phyloP scores from a whole-genome alignment of 2,888 invertebrate genomes.

The Agriopis marginaria region DNA sequence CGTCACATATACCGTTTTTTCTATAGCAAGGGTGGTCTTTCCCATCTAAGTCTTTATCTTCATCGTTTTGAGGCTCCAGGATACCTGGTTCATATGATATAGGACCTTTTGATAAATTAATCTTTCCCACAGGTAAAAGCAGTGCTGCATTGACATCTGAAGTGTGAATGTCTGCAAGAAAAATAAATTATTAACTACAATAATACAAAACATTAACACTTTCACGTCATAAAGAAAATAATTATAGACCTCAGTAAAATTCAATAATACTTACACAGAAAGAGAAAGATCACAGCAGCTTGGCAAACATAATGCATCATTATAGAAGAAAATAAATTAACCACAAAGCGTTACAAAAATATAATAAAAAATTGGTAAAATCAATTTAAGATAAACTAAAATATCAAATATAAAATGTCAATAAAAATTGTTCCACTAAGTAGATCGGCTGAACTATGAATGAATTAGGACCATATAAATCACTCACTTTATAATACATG shows the following conservation, averaged over 20 bases:
- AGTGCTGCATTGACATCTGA: background rate
- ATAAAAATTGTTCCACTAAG: background rate
- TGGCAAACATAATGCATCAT: background rate
- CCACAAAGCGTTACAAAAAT: too few relatives aligned
- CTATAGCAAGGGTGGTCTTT: background rate
- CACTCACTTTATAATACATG: background rate
- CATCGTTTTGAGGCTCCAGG: background rate
- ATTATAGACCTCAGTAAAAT: background rate
- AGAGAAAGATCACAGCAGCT: background rate
- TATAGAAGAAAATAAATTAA: background rate
- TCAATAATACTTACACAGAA: background rate
- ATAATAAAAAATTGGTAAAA: too few relatives aligned
- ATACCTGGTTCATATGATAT: background rate
- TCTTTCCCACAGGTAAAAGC: background rate
- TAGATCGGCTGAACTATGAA: background rate
- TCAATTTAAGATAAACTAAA: too few relatives aligned
- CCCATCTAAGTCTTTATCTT: background rate
- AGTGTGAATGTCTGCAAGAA: background rate
- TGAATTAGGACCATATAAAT: background rate
- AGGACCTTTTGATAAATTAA: background rate
- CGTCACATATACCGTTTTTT: background rate
- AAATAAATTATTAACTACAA: background rate
- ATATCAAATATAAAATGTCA: too few relatives aligned
- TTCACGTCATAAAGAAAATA: too few relatives aligned
- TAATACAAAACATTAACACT: too few relatives aligned